Conservation (phyloP, 53 echinoderm and acorn worm genomes). For the Mesocentrotus franciscanus region DNA sequence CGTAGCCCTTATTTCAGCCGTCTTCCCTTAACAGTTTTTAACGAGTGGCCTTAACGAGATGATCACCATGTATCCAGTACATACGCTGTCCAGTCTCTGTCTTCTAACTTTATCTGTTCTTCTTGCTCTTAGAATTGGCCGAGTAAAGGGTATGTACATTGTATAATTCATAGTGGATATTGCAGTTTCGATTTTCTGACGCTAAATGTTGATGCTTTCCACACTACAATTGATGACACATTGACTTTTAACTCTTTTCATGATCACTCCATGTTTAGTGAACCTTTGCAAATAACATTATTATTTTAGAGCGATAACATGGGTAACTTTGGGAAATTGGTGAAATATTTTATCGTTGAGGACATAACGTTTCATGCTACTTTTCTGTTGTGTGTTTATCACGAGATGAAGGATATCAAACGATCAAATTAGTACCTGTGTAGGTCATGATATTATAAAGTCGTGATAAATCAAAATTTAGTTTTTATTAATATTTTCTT, state of each 20-base stretch:
- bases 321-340: no score
- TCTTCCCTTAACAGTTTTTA: no score
- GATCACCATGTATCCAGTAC: neutral
- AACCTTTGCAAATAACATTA: no score
- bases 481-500: neutral
- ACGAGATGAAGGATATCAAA: no score
- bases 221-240: neutral
- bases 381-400: no score
- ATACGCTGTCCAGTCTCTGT: neutral
- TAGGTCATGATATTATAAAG: neutral
- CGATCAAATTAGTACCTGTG: no score
- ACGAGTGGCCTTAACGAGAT: neutral
- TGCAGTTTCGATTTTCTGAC: neutral
- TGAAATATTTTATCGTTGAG: no score
- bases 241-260: no score
- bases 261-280: no score
- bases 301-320: no score
- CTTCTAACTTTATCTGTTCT: neutral
- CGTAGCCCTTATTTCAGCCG: no score
- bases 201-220: neutral
- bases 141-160: neutral
- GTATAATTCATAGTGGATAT: neutral
- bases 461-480: neutral
- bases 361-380: no score
- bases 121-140: neutral